These are phyloP conservation scores for Acanthosepion pharaonis DNA, from an alignment of 2,888 invertebrate species.

Conservation along the genomic window DNA sequence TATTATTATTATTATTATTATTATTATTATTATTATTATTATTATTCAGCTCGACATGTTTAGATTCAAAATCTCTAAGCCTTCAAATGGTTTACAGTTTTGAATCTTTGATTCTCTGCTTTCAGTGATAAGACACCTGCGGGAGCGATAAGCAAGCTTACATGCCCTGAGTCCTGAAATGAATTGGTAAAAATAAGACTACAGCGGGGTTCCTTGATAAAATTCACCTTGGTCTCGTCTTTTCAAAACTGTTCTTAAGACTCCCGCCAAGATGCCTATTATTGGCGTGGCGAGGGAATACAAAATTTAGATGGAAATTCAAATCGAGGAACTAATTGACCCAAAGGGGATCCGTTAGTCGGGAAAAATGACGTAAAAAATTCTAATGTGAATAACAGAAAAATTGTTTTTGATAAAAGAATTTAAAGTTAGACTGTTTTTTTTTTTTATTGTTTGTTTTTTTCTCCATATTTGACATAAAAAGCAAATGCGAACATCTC, in stretches of 20 bases:
- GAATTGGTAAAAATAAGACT: neutral
- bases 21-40: too few relatives aligned
- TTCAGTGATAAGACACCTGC: neutral
- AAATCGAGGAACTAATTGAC: neutral
- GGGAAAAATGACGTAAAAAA: neutral
- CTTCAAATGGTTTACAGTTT: neutral
- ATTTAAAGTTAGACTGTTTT: neutral
- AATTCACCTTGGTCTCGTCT: neutral
- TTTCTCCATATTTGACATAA: too few relatives aligned
- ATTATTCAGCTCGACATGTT: neutral
- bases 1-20: too few relatives aligned
- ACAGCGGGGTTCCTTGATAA: neutral
- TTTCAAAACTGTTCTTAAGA: neutral
- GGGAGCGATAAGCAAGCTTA: neutral
- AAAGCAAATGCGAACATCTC: too few relatives aligned
- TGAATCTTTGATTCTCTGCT: neutral
- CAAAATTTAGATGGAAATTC: neutral
- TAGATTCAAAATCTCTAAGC: neutral
- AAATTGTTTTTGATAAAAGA: neutral
- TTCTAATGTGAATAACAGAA: neutral
- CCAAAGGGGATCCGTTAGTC: neutral
- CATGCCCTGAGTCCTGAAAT: neutral
- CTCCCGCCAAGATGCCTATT: neutral
- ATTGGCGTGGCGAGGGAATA: neutral
- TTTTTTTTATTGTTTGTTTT: neutral